Evolutionary conservation across 2,797 vertebrate genomes (phyloP), one percentile per base, ranked within the genome.

Genomic region (Sus cebifrons): DNA sequence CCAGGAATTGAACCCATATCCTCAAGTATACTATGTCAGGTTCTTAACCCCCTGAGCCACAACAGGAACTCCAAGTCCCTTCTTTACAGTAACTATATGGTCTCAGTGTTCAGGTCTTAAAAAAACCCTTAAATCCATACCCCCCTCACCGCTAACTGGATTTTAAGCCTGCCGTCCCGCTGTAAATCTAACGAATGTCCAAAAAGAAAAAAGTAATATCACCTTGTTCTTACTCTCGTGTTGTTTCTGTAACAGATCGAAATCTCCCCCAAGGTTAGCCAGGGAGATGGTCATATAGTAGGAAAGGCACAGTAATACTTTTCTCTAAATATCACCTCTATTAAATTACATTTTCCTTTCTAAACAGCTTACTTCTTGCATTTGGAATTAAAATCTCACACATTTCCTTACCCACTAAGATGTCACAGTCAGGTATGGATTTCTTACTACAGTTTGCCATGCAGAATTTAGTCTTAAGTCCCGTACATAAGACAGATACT

Each of bases 301-400:
- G 36, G 49, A 60, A 86, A 84, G 54, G 44, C 78, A 89, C 36
- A 78, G 20, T 60, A 67, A 85, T 74, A 60, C 36, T 94, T 60
- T 79, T 56, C 17, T 70, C 25, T 85, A 79, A 90, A 40, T 90
- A 79, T n/a, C 65, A 78, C 25, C 16, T 56, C 56, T 77, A 49
- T 92, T 82, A 82, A 86, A 87, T 93, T 70, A n/a, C 49, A 65
- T 67, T 91, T 89, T 93, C 71, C 32, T 75, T 62, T 36, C 71
- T 75, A 52, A 83, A 85, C 21, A 64, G 70, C 52, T 68, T 87
- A 27, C 16, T 64, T 32, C 56, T 91, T 91, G n/a, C 65, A 62
- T 89, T 94, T 86, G 49, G 77, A 91, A 49, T 27, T 77, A 77
- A 91, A 95, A 54, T 44, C 23, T 95, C 84, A 86, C 21, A 10